phyloP scores from a whole-genome alignment of 2,797 vertebrate genomes.

The Enteromius anoplus region DNA sequence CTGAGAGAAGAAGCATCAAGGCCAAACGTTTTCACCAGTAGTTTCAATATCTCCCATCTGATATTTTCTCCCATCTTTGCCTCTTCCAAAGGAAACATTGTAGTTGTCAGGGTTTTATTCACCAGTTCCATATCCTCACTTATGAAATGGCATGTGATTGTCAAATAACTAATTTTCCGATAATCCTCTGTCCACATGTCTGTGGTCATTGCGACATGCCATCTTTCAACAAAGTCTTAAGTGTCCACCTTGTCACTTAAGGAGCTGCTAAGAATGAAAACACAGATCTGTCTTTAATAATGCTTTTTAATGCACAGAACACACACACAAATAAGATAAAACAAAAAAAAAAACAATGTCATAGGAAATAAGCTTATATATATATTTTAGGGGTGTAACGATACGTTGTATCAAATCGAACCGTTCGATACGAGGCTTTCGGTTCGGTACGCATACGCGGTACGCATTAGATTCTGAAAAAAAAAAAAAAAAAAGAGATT shows the following conservation, averaged over 20 bases:
- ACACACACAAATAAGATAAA: no score
- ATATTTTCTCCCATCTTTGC: slow-evolving; percentile 47
- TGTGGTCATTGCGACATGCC: slow-evolving; percentile 41
- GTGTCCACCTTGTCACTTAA: background rate
- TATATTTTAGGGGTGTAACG: no score
- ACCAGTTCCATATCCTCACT: slow-evolving; percentile 29
- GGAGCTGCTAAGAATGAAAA: no score
- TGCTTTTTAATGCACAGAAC: no score
- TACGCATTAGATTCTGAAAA: no score
- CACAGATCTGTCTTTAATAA: no score
- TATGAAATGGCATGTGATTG: slow-evolving; percentile 49
- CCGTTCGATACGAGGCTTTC: no score
- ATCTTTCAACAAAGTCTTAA: slow-evolving; percentile 9
- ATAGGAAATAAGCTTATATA: no score
- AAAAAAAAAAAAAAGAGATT: no score
- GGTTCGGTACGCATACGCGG: no score
- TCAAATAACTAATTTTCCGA: slow-evolving; percentile 43
- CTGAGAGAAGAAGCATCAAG: slow-evolving; percentile 35
- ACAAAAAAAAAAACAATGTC: no score
- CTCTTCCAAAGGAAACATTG: slow-evolving; percentile 41
- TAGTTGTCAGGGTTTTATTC: slow-evolving; percentile 41
- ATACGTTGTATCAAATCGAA: no score
- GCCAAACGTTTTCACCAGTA: slow-evolving; percentile 44
- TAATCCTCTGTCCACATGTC: slow-evolving; percentile 49
- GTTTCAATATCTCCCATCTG: slow-evolving; percentile 34